Percentiles rank a stretch among this genome's conserved stretches.
phyloP scores from a whole-genome alignment of 2,888 invertebrate species.

The Limnephilus auricula region DNA sequence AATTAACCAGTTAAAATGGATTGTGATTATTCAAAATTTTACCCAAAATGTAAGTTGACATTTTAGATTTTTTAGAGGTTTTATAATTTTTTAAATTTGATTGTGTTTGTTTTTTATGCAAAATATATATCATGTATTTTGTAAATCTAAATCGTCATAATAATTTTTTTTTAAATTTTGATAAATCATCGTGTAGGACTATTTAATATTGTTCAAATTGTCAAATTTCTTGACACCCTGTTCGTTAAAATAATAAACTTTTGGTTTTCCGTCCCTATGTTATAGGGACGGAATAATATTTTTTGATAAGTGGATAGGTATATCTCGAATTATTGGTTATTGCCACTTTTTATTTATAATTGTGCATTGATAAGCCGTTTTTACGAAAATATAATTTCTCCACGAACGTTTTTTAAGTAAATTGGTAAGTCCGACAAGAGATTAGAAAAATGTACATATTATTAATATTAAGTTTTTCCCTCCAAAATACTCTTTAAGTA shows the following conservation, averaged over 20 bases:
- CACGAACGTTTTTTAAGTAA: not conserved
- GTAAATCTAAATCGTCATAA: not conserved
- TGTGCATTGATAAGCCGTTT: not conserved
- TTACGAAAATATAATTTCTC: not conserved
- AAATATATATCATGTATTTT: not conserved
- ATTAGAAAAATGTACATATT: not conserved
- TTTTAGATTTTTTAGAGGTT: constrained; percentile 9
- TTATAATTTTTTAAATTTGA: not conserved
- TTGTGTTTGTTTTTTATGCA: not conserved
- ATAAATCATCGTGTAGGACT: not conserved
- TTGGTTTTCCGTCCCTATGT: not conserved
- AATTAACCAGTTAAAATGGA: constrained; percentile 71
- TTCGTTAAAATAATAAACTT: not conserved
- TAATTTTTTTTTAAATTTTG: not conserved
- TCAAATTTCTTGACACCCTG: not conserved
- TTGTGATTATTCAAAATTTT: constrained; percentile 79
- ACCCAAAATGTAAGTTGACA: constrained; percentile 77
- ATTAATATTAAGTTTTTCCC: not conserved
- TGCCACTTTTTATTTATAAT: not conserved
- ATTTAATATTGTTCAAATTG: not conserved
- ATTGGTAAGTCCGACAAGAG: not conserved
- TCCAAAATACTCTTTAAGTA: not conserved
- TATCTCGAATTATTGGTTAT: not conserved
- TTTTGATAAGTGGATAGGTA: too few relatives aligned
- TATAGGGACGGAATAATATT: too few relatives aligned